Conservation (phyloP, 1,140 invertebrate genomes). For the Zaprionus inermis region DNA sequence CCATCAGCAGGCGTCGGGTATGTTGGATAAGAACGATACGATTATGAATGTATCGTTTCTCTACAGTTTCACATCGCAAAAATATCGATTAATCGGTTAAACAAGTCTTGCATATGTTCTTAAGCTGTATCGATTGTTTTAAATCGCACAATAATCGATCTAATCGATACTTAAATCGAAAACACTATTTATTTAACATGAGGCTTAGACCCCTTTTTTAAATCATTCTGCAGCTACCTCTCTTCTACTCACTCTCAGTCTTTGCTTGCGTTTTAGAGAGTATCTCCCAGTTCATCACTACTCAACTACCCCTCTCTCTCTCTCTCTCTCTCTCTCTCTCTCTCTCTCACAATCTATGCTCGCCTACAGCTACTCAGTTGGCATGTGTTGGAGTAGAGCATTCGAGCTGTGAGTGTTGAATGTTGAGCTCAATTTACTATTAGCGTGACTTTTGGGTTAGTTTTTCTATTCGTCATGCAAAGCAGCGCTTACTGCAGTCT, state of each 20-base stretch:
- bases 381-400: slow-evolving; percentile 61
- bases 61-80: too few species aligned
- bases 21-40: not conserved
- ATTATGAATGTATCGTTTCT: too few species aligned
- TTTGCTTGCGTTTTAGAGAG: not conserved
- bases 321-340: not conserved
- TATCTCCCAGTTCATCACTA: not conserved
- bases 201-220: not conserved
- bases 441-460: slow-evolving; percentile 82
- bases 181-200: too few species aligned
- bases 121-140: too few species aligned
- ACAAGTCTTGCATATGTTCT: too few species aligned
- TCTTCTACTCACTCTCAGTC: not conserved
- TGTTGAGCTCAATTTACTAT: slow-evolving; percentile 74
- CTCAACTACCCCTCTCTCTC: not conserved
- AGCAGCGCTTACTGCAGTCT: slow-evolving; percentile 66
- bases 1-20: slow-evolving; percentile 6
- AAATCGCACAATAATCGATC: too few species aligned
- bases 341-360: slow-evolving; percentile 12
- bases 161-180: too few species aligned
- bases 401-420: slow-evolving; percentile 46
- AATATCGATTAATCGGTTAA: too few species aligned
- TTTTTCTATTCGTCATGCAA: slow-evolving; percentile 82
- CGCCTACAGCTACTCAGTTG: slow-evolving; percentile 22
- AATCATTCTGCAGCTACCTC: not conserved